A percentile compares a stretch with the other conserved stretches of the same genome.
These are phyloP conservation scores for Helostoma temminkii DNA, from an alignment of 2,797 vertebrate genomes.

Conservation along the genomic window DNA sequence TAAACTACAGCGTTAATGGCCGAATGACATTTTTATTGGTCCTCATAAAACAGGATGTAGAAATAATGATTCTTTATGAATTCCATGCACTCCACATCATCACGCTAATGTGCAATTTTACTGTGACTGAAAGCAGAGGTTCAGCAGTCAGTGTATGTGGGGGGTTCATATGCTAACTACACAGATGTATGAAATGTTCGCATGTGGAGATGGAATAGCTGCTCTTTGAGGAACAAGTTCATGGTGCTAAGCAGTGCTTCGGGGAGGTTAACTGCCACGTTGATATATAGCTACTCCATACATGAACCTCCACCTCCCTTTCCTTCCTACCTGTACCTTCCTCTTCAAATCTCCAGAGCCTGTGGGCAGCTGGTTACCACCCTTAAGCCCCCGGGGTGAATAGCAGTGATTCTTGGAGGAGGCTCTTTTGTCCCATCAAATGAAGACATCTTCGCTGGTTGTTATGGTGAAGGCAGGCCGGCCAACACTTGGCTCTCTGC, in stretches of 20 bases:
- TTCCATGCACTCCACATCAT: conserved; percentile 14
- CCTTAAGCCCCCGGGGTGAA: conserved; percentile 28
- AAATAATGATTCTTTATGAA: conserved; percentile 34
- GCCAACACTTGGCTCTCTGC: conserved; percentile 47
- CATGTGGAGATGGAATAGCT: conserved; percentile 12
- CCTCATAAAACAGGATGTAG: conserved; percentile 39
- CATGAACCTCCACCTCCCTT: conserved; percentile 11
- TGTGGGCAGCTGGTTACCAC: conserved; percentile 19
- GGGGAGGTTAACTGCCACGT: conserved; percentile 29
- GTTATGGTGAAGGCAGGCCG: conserved; percentile 53
- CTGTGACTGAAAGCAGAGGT: conserved; percentile 19
- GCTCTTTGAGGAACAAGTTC: conserved; percentile 11
- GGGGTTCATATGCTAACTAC: neutral
- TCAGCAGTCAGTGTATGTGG: neutral
- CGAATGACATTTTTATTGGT: conserved; percentile 38
- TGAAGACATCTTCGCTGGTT: conserved; percentile 68
- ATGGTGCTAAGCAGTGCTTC: conserved; percentile 21
- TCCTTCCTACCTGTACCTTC: conserved; percentile 23
- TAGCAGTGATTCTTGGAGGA: conserved; percentile 36
- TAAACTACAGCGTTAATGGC: conserved; percentile 1
- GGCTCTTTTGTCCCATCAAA: conserved; percentile 60
- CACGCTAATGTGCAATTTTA: conserved; percentile 5
- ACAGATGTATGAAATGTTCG: neutral
- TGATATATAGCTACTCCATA: conserved; percentile 16
- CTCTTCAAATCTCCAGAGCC: conserved; percentile 18